Conservation (phyloP, 1,140 invertebrate species). For the Caerostris darwini region DNA sequence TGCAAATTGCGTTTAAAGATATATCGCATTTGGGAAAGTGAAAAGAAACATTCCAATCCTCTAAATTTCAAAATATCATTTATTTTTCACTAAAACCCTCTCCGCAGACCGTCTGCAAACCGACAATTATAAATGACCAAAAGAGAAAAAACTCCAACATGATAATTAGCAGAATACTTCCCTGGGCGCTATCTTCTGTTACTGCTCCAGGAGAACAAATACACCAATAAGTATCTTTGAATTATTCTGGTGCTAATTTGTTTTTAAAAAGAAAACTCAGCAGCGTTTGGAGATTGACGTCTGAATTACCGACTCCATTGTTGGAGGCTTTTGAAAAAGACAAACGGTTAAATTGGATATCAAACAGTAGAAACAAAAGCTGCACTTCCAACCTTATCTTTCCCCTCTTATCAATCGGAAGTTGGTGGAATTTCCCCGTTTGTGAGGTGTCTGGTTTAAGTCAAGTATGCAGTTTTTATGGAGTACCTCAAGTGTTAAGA, state of each 20-base stretch:
- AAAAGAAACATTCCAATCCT: background rate
- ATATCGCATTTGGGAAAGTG: too few species aligned
- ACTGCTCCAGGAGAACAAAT: background rate
- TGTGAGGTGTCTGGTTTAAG: background rate
- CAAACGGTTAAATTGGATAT: constrained; percentile 75
- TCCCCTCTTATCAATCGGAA: constrained; percentile 67
- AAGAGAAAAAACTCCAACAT: constrained; percentile 20
- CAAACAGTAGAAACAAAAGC: constrained; percentile 72
- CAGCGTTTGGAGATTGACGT: constrained; percentile 57
- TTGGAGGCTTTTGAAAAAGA: constrained; percentile 74
- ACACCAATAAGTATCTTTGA: constrained; percentile 27
- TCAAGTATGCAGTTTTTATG: background rate
- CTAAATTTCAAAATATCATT: background rate
- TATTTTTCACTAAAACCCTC: background rate
- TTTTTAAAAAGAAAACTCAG: constrained; percentile 72
- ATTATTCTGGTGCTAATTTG: constrained; percentile 70
- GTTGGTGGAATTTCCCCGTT: background rate
- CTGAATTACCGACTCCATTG: constrained; percentile 67
- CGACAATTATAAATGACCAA: constrained; percentile 46
- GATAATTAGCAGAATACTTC: constrained; percentile 43
- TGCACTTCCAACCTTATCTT: constrained; percentile 42
- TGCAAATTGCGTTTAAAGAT: too few species aligned
- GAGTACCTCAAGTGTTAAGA: background rate
- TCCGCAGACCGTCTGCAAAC: background rate
- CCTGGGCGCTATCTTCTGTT: background rate